These are phyloP conservation scores for Epistrophe eligans DNA, from an alignment of 2,888 invertebrate species.

Conservation along the genomic window DNA sequence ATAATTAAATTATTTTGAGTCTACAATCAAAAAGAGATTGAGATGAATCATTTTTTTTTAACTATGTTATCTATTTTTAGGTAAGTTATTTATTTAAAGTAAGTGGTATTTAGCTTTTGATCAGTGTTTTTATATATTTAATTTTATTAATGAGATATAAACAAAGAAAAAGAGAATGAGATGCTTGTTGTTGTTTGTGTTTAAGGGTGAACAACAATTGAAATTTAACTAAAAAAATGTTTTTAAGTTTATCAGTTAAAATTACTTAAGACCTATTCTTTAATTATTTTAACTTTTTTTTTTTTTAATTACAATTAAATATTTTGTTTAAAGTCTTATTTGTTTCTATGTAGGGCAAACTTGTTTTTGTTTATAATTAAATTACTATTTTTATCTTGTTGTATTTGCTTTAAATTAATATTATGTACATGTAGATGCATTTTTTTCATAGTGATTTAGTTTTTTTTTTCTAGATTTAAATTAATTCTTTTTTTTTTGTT, in stretches of 20 bases:
- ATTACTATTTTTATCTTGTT: conserved; percentile 39
- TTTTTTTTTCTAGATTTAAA: conserved; percentile 46
- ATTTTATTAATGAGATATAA: conserved; percentile 57
- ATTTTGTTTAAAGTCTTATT: conserved; percentile 80
- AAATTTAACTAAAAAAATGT: conserved; percentile 67
- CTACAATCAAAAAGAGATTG: conserved; percentile 72
- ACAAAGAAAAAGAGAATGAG: conserved; percentile 71
- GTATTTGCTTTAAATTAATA: conserved; percentile 39
- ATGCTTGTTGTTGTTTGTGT: conserved; percentile 34
- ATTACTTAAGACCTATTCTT: conserved; percentile 65
- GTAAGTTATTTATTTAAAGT: conserved; percentile 41
- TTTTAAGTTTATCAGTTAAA: conserved; percentile 67
- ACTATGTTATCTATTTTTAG: conserved; percentile 67
- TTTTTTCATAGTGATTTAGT: conserved; percentile 73
- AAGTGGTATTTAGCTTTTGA: conserved; percentile 40
- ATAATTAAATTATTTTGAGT: conserved; percentile 36
- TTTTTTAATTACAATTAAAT: conserved; percentile 59
- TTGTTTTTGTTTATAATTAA: conserved; percentile 70
- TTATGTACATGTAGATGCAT: conserved; percentile 76
- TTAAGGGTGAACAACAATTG: conserved; percentile 55
- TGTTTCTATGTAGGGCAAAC: conserved; percentile 82
- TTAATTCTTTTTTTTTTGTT: conserved; percentile 51
- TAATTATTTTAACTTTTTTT: conserved; percentile 12
- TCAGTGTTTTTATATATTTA: conserved; percentile 41
- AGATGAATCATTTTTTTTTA: conserved; percentile 49